These are phyloP conservation scores for Pelosia muscerda DNA, from an alignment of 2,888 invertebrate genomes.

Conservation along the genomic window DNA sequence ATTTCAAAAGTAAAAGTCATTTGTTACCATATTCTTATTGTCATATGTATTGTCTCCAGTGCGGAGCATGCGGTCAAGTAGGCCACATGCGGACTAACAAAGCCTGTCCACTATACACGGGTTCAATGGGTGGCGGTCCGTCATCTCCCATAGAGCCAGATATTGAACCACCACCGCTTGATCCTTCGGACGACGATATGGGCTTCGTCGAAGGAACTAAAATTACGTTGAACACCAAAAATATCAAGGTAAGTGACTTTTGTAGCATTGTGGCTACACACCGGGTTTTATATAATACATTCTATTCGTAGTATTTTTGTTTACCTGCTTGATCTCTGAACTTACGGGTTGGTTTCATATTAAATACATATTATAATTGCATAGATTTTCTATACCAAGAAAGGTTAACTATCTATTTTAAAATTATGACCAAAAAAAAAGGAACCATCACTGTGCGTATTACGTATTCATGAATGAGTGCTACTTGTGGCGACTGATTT, in stretches of 20 bases:
- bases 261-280: no score
- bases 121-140: constrained; percentile 89
- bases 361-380: no score
- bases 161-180: constrained; percentile 92
- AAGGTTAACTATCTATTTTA: no score
- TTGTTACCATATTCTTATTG: not conserved
- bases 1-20: not conserved
- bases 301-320: no score
- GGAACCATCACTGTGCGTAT: no score
- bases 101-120: constrained; percentile 97
- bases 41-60: constrained; percentile 84
- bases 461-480: no score
- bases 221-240: constrained; percentile 94
- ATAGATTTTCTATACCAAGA: no score
- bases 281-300: no score
- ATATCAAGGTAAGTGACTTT: constrained; percentile 89
- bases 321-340: no score
- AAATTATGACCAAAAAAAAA: no score
- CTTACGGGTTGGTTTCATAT: no score
- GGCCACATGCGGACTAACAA: constrained; percentile 97
- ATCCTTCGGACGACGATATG: constrained; percentile 93
- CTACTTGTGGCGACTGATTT: no score
- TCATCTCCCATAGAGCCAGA: constrained; percentile 89
- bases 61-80: constrained; percentile 98
- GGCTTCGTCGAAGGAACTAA: constrained; percentile 98